Percentiles rank a stretch among this genome's conserved stretches.
These are phyloP conservation scores for Trichonephila inaurata DNA, from an alignment of 1,140 invertebrate genomes.

Conservation along the genomic window DNA sequence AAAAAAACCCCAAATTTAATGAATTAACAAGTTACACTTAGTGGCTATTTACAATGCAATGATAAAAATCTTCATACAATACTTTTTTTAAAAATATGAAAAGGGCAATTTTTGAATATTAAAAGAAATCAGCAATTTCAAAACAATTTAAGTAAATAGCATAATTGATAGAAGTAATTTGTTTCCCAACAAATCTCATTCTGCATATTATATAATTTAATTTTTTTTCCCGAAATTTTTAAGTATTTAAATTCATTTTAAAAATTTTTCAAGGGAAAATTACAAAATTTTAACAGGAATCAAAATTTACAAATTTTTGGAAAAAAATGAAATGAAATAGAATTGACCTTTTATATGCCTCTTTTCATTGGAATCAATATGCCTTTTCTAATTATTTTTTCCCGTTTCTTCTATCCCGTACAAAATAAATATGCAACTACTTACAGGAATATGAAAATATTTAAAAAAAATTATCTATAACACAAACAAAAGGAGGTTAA, in stretches of 20 bases:
- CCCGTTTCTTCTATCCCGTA: background rate
- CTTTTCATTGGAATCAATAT: background rate
- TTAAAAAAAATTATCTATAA: background rate
- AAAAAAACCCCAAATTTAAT: background rate
- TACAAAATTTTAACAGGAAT: no score
- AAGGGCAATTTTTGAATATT: no score
- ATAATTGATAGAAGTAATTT: no score
- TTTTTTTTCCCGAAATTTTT: no score
- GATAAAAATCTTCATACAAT: background rate
- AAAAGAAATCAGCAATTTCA: no score
- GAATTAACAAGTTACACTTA: background rate
- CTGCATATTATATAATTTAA: no score
- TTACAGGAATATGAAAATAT: background rate
- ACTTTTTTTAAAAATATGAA: background rate
- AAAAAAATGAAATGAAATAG: no score
- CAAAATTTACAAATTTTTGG: no score
- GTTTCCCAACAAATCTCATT: no score
- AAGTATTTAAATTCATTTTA: no score
- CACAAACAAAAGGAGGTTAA: background rate
- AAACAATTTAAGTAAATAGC: no score
- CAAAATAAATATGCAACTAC: background rate
- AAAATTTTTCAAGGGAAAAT: no score
- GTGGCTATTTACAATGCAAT: conserved; percentile 57
- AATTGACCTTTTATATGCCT: background rate
- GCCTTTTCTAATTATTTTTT: background rate